These are phyloP conservation scores for Pagrus major DNA, from an alignment of 2,113 vertebrate species.

Conservation along the genomic window DNA sequence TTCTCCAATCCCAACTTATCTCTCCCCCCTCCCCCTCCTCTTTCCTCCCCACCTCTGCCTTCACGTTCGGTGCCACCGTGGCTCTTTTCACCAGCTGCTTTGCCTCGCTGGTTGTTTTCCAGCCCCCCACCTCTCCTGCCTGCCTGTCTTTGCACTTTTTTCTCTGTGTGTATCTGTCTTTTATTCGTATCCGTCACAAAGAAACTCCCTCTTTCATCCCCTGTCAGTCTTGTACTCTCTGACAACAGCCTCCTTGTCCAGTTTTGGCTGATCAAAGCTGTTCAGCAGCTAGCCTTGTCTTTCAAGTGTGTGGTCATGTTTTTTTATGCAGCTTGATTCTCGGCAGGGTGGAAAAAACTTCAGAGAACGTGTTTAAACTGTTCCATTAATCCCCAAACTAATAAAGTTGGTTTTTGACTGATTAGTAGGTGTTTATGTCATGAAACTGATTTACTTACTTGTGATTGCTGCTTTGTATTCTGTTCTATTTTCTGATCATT, in stretches of 20 bases:
- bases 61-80: slow-evolving; percentile 40
- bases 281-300: slow-evolving; percentile 18
- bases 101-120: slow-evolving; percentile 23
- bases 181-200: slow-evolving; percentile 47
- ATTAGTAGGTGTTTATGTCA: background rate
- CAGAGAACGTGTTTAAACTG: background rate
- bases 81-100: slow-evolving; percentile 32
- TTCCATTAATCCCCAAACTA: slow-evolving; percentile 9
- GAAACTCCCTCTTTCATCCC: slow-evolving; percentile 28
- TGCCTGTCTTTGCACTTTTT: background rate
- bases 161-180: slow-evolving; percentile 44
- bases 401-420: background rate
- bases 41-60: slow-evolving; percentile 20
- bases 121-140: background rate
- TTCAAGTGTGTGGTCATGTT: slow-evolving; percentile 50
- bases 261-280: slow-evolving; percentile 69
- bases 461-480: background rate
- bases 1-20: slow-evolving; percentile 8
- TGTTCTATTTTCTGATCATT: slow-evolving; percentile 4
- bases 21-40: too few species aligned
- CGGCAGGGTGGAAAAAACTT: slow-evolving; percentile 38
- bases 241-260: slow-evolving; percentile 35
- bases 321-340: slow-evolving; percentile 37
- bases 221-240: slow-evolving; percentile 33
- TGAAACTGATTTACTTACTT: background rate